Evolutionary conservation across 2,113 vertebrate genomes (phyloP).

Genomic region (Myodes glareolus): DNA sequence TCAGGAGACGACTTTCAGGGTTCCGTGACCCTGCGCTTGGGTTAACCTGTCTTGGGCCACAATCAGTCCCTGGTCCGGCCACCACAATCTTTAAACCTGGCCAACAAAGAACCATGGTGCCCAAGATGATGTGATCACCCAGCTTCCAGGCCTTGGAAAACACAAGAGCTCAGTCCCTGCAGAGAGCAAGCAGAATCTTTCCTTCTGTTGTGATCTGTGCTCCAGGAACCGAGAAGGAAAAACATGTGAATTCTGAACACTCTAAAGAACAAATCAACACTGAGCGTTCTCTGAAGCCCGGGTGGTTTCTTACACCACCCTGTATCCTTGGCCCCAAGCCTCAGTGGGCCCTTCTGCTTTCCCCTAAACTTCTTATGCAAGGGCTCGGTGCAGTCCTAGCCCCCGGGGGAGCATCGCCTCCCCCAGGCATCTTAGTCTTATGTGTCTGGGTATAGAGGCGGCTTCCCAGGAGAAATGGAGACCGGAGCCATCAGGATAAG

Average conservation of each 20-base stretch:
- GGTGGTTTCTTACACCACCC: rapidly evolving
- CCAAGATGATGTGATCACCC: too few relatives aligned
- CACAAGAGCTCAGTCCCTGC: neutral
- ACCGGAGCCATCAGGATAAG: neutral
- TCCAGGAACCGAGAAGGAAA: neutral
- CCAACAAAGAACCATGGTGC: neutral
- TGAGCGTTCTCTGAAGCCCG: neutral
- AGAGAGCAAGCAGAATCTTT: neutral
- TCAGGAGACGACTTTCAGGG: neutral
- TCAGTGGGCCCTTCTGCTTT: neutral
- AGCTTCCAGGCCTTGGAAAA: neutral
- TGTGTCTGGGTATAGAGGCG: neutral
- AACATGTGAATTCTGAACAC: neutral
- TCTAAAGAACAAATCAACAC: neutral
- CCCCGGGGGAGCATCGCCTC: neutral
- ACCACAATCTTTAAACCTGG: neutral
- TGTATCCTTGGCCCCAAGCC: neutral
- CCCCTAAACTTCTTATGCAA: too few relatives aligned
- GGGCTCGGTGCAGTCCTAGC: too few relatives aligned
- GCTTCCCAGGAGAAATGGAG: neutral
- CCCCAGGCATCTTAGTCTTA: neutral
- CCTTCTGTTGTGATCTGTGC: neutral
- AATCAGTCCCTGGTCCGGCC: neutral
- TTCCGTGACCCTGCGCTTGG: neutral
- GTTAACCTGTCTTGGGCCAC: neutral